Evolutionary conservation across 1,140 invertebrate genomes (phyloP), one percentile per base, ranked within the genome.

Genomic region (Drosophila leontia): DNA sequence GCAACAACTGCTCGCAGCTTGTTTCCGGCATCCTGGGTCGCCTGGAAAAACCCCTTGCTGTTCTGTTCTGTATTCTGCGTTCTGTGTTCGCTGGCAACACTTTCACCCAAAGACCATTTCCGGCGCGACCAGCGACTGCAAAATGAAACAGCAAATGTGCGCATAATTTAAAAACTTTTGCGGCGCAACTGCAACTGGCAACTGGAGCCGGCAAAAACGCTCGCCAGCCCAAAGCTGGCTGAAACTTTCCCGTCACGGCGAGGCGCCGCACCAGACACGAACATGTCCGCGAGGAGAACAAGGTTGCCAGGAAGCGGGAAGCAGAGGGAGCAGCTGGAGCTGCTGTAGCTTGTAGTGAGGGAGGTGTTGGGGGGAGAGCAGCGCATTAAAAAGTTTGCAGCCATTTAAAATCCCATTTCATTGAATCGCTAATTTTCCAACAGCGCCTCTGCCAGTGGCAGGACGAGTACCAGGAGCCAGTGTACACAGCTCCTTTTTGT

Each of bases 371-470:
- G 11, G 11, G 58, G 41, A 59, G 50, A 62, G 50, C 72, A 79
- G 90, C 78, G 78, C 85, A 91, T 91, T 91, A 90, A 91, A 91
- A 91, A 91, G 84, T 91, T 91, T 91, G 74, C 82, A 86, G 90
- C 90, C 85, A 91, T 91, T 91, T 91, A 91, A 91, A 91, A 91
- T 91, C 90, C 84, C 90, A 91, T 91, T 91, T 91, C 90, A 91
- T 86, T 91, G 90, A 91, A 91, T 91, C 90, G 90, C 90, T 91
- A 91, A 91, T 91, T 91, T 90, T 85, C 79, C 85, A 77, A 82
- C 84, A 85, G 35, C 75, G 74, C 57, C 83, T 65, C 64, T 74
- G 78, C 63, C 72, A 62, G 35, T 56, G 39, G 19, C 67, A 69
- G 59, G 47, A 34, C 59, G 32, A 62, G 60, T 69, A 23, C 67